Base-by-base conservation (phyloP, 2,797 vertebrate species). In the Siniperca undulata region DNA sequence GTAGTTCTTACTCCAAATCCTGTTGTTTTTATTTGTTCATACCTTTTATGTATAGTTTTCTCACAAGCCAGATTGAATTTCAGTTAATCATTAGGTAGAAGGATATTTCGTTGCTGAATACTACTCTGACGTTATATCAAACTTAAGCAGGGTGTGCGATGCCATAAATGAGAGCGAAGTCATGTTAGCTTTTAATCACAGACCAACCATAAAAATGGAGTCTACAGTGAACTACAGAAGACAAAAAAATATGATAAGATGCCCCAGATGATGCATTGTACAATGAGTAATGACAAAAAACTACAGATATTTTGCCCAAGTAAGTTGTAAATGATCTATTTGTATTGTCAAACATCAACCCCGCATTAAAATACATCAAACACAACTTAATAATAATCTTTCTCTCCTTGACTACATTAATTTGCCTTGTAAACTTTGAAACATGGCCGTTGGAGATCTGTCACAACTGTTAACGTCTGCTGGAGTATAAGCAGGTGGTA, bases 51-150 rank as follows among this genome's bases (percentile, higher is more conserved):
- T 52, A 14, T 6, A 55, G 7, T 70, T 40, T 78, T 55, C 20
- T 80, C 44, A 65, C 9, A 74, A 82, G 24, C 24, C 69, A 72
- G 70, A 76, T 53, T 73, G 53, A 66, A 61, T 74, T 73, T 58
- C 17, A 46, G 7, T 73, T 69, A 20, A 75, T 74, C 10, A 20
- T 27, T 60, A 7, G 36, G 3, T 24, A 22, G 17, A 19, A 20
- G 48, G 50, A 38, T 68, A 50, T 59, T 72, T 60, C 1, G 17
- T 60, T 74, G 30, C 22, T 58, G 4, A 80, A 14, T 66, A 42
- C 1, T 4, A 55, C 7, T 62, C 8, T 55, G 55, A 55, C 13
- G 13, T 73, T 58, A 38, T 13, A 65, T 48, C 5, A 70, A 69
- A 62, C 10, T 76, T 74, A 74, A 77, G n/a, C 71, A 74, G 48